Percentiles rank a stretch among this genome's conserved stretches.
phyloP scores from a whole-genome alignment of 2,797 vertebrate species.

The Macropodus opercularis region DNA sequence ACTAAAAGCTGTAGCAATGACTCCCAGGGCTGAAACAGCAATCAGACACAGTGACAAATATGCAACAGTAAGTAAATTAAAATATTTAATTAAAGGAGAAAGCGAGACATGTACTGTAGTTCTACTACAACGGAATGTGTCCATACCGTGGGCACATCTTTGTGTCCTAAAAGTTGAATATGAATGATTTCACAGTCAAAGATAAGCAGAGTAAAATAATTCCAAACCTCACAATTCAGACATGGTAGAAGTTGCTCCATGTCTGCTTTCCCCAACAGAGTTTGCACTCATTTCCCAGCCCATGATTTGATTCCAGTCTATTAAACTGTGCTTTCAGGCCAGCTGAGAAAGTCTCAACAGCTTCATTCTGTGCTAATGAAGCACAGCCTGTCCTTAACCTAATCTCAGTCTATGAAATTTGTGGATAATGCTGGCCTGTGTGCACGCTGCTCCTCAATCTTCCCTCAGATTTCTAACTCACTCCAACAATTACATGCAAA shows the following conservation, averaged over 20 bases:
- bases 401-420: constrained; percentile 61
- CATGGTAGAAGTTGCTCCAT: constrained; percentile 32
- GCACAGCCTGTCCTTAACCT: constrained; percentile 64
- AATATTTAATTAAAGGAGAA: constrained; percentile 15
- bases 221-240: constrained; percentile 43
- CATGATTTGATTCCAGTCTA: constrained; percentile 68
- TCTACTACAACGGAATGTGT: constrained; percentile 1
- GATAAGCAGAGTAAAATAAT: constrained; percentile 19
- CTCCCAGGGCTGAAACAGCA: constrained; percentile 45
- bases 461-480: constrained; percentile 41
- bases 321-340: constrained; percentile 67
- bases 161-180: constrained; percentile 19
- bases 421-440: constrained; percentile 34
- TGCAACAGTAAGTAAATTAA: constrained; percentile 30
- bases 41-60: constrained; percentile 44
- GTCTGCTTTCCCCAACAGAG: constrained; percentile 44
- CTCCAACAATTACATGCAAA: constrained; percentile 65
- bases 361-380: constrained; percentile 69
- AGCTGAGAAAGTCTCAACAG: constrained; percentile 64
- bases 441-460: constrained; percentile 42
- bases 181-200: constrained; percentile 3
- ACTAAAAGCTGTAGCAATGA: constrained; percentile 40
- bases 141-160: neutral
- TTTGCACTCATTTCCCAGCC: constrained; percentile 51
- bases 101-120: constrained; percentile 12